Percentiles rank a stretch among this genome's conserved stretches.
Conservation (phyloP, 2,888 invertebrate genomes). For the Ectemnius continuus region DNA sequence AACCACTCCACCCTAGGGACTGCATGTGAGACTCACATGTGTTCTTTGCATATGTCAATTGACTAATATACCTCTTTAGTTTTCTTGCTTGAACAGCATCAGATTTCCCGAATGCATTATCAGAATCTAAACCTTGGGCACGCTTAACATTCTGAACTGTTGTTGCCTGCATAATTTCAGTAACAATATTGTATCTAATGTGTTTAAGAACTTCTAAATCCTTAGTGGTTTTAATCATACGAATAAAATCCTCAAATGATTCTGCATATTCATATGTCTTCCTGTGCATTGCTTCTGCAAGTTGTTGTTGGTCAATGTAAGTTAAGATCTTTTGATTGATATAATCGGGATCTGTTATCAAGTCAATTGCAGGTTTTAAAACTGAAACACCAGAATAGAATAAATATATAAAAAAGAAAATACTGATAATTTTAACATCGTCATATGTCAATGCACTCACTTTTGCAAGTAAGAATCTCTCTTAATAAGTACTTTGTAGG, state of each 20-base stretch:
- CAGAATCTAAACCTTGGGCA: constrained; percentile 88
- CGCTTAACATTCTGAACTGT: constrained; percentile 93
- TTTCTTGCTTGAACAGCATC: constrained; percentile 89
- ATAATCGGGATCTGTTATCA: constrained; percentile 93
- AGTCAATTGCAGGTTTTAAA: constrained; percentile 89
- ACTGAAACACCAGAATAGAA: constrained; percentile 74
- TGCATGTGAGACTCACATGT: constrained; percentile 89
- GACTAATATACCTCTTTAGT: constrained; percentile 90
- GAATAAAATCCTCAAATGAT: constrained; percentile 93
- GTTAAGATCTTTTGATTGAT: constrained; percentile 92
- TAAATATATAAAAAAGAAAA: constrained; percentile 74
- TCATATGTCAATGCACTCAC: constrained; percentile 78
- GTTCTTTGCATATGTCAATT: constrained; percentile 88
- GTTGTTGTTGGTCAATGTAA: constrained; percentile 90
- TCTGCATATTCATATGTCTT: constrained; percentile 92
- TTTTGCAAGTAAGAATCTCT: constrained; percentile 91
- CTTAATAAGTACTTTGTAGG: constrained; percentile 89
- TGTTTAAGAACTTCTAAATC: constrained; percentile 91
- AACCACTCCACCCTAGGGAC: constrained; percentile 87
- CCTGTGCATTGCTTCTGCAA: constrained; percentile 87
- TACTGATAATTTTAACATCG: neutral
- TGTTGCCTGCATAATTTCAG: constrained; percentile 96
- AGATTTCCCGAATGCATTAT: constrained; percentile 83
- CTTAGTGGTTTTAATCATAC: constrained; percentile 88
- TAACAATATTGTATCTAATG: constrained; percentile 92